These are phyloP conservation scores for Astyanax mexicanus DNA, from an alignment of 2,797 vertebrate species.

Conservation along the genomic window DNA sequence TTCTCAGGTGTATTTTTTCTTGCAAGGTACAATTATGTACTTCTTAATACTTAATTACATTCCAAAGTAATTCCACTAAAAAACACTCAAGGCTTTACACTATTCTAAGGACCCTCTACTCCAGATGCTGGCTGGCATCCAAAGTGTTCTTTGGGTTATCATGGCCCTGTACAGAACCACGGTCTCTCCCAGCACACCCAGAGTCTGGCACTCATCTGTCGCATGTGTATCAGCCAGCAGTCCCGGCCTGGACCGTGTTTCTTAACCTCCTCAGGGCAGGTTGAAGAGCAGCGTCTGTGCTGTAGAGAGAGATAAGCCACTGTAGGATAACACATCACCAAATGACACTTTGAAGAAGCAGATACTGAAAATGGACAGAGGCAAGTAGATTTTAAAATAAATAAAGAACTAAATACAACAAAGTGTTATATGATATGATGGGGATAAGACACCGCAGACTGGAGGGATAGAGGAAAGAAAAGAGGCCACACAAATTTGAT, in stretches of 20 bases:
- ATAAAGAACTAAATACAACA: too few relatives aligned
- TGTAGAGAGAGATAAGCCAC: conserved; percentile 42
- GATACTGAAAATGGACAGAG: conserved; percentile 30
- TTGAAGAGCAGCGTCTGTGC: conserved; percentile 34
- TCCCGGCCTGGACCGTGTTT: conserved; percentile 20
- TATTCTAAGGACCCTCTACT: too few relatives aligned
- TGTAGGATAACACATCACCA: conserved; percentile 32
- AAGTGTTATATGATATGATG: conserved; percentile 33
- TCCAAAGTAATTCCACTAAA: too few relatives aligned
- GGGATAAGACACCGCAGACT: conserved; percentile 31
- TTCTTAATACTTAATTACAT: too few relatives aligned
- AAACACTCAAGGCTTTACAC: too few relatives aligned
- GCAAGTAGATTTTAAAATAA: neutral
- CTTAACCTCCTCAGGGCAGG: conserved; percentile 9
- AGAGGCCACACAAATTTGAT: conserved; percentile 29
- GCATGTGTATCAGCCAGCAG: neutral
- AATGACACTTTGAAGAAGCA: conserved; percentile 47
- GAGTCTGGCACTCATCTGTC: conserved; percentile 7
- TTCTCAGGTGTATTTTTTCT: too few relatives aligned
- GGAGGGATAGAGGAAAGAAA: conserved; percentile 18
- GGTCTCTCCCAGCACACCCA: neutral
- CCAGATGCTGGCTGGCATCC: too few relatives aligned
- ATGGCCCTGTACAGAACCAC: too few relatives aligned
- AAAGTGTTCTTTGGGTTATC: too few relatives aligned
- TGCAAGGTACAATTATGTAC: too few relatives aligned